phyloP scores from a whole-genome alignment of 2,113 vertebrate species.

The Romanogobio albipinnatus region DNA sequence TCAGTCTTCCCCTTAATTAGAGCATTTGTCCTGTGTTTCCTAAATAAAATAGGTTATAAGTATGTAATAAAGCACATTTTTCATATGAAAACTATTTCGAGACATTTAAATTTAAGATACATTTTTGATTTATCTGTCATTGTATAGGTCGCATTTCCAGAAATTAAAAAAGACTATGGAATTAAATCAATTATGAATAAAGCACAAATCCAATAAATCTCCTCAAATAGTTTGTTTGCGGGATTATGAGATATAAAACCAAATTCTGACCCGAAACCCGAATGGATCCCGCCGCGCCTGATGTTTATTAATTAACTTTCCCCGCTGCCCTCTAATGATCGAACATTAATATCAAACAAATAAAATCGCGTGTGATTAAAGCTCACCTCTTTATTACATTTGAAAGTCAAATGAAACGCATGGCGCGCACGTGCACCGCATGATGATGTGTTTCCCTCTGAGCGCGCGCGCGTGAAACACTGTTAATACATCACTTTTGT shows the following conservation, averaged over 20 bases:
- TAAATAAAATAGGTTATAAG: no score
- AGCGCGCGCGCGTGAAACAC: conserved; percentile 72
- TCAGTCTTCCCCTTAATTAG: not conserved
- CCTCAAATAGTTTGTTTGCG: not conserved
- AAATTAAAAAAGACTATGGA: not conserved
- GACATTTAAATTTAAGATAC: no score
- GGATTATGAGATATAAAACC: no score
- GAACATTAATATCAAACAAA: conserved; percentile 92
- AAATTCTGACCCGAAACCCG: not conserved
- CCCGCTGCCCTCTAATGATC: conserved; percentile 81
- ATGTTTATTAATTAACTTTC: not conserved
- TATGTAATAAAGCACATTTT: no score
- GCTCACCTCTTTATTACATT: conserved; percentile 94
- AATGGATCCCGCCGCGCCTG: conserved; percentile 70
- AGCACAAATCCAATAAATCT: not conserved
- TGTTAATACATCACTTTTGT: not conserved
- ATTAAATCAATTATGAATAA: not conserved
- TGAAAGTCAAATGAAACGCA: conserved; percentile 95
- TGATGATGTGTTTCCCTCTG: conserved; percentile 80
- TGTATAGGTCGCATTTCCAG: not conserved
- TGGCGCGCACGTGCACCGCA: conserved; percentile 80
- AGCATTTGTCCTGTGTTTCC: not conserved
- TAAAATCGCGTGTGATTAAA: conserved; percentile 94
- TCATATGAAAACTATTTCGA: not conserved
- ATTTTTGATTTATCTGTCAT: not conserved